A percentile compares a stretch with the other conserved stretches of the same genome.
phyloP scores from a whole-genome alignment of 2,888 invertebrate species.

The Eudasyphora cyanicolor region DNA sequence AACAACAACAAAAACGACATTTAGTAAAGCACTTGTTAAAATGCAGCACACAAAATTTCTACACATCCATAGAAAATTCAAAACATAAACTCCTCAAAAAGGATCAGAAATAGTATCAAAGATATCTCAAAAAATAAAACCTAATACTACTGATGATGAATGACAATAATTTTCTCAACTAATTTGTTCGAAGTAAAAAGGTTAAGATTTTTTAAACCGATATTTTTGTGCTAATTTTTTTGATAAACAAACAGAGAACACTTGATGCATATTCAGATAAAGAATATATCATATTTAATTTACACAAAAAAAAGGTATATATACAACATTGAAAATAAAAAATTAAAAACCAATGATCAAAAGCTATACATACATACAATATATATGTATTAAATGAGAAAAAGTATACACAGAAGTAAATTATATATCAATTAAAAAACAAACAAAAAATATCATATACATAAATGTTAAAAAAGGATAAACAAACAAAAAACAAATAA shows the following conservation, averaged over 20 bases:
- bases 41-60: constrained; percentile 59
- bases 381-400: constrained; percentile 25
- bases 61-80: constrained; percentile 20
- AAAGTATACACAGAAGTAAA: constrained; percentile 22
- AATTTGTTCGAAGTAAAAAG: constrained; percentile 29
- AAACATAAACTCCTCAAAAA: background rate
- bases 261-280: constrained; percentile 27
- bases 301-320: constrained; percentile 49
- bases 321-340: too few relatives aligned
- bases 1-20: background rate
- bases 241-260: constrained; percentile 24
- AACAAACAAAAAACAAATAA: constrained; percentile 19
- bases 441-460: constrained; percentile 33
- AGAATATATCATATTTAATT: constrained; percentile 50
- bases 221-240: constrained; percentile 21
- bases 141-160: background rate
- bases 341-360: constrained; percentile 39
- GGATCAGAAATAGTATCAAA: background rate
- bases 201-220: constrained; percentile 20
- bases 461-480: constrained; percentile 37
- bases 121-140: too few relatives aligned
- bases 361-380: constrained; percentile 20
- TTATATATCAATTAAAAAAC: constrained; percentile 39
- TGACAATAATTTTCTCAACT: constrained; percentile 29
- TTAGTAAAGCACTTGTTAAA: constrained; percentile 58